Percentiles rank a stretch among this genome's conserved stretches.
These are phyloP conservation scores for Lates calcarifer DNA, from an alignment of 2,113 vertebrate genomes.

Conservation along the genomic window DNA sequence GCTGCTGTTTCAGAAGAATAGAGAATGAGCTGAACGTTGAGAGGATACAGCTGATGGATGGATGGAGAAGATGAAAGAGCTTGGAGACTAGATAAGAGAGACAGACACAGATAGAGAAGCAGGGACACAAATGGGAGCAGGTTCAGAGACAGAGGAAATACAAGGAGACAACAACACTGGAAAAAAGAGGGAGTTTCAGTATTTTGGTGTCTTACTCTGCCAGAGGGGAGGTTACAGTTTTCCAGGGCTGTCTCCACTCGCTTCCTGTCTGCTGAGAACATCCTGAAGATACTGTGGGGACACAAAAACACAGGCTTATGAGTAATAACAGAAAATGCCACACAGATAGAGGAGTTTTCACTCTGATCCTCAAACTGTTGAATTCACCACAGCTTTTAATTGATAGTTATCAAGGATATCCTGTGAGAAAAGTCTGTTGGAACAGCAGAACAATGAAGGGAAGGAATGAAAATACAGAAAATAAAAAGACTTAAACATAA, in stretches of 20 bases:
- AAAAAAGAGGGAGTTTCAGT: conserved; percentile 7
- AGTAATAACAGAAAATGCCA: conserved; percentile 45
- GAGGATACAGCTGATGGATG: conserved; percentile 35
- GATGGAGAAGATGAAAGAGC: conserved; percentile 44
- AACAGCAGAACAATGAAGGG: neutral
- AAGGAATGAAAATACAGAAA: neutral
- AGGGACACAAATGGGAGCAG: neutral
- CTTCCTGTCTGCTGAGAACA: conserved; percentile 96
- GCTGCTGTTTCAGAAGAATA: conserved; percentile 39
- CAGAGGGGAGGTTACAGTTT: conserved; percentile 94
- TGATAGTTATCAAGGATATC: conserved; percentile 22
- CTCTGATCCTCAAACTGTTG: conserved; percentile 10
- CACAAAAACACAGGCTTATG: conserved; percentile 46
- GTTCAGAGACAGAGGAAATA: conserved; percentile 19
- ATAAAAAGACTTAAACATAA: neutral
- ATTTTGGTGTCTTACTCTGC: conserved; percentile 88
- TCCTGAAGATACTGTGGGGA: conserved; percentile 90
- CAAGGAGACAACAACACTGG: conserved; percentile 7
- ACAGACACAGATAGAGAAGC: neutral
- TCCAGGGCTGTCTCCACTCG: conserved; percentile 95
- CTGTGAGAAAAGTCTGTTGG: neutral
- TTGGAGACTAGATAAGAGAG: conserved; percentile 19
- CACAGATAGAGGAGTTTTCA: conserved; percentile 19
- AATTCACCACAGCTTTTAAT: conserved; percentile 25
- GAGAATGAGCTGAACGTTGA: conserved; percentile 15